Percentiles rank a stretch among this genome's conserved stretches.
These are phyloP conservation scores for Campoplex nolae DNA, from an alignment of 2,888 invertebrate species.

Conservation along the genomic window DNA sequence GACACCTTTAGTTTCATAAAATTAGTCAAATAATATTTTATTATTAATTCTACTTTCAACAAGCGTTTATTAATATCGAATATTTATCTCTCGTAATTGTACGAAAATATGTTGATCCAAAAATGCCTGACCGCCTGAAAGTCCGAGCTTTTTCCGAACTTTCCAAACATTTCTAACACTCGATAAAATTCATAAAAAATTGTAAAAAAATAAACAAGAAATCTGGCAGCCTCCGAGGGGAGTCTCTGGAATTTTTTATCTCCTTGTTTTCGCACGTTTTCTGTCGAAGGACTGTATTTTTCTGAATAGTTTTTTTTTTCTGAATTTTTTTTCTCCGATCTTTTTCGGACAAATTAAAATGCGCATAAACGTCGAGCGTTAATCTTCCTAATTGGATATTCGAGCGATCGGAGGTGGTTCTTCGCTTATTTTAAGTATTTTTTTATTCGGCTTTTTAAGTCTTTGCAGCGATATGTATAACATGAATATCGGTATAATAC, in stretches of 20 bases:
- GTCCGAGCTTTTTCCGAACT: no score
- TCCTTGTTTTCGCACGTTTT: conserved; percentile 27
- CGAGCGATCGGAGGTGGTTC: conserved; percentile 38
- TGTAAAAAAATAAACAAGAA: background rate
- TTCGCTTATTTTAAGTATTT: conserved; percentile 54
- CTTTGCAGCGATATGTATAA: conserved; percentile 17
- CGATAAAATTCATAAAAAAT: background rate
- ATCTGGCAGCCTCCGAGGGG: conserved; percentile 9
- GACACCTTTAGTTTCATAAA: conserved; percentile 27
- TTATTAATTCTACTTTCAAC: background rate
- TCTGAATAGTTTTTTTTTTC: background rate
- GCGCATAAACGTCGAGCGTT: conserved; percentile 52
- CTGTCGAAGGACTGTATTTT: conserved; percentile 22
- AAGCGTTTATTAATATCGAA: background rate
- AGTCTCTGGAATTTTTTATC: background rate
- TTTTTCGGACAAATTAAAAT: conserved; percentile 26
- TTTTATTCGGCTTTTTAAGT: conserved; percentile 43
- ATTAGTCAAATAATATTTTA: background rate
- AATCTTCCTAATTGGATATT: conserved; percentile 57
- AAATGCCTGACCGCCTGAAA: background rate
- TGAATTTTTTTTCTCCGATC: background rate
- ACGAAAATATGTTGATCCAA: background rate
- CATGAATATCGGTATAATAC: conserved; percentile 31
- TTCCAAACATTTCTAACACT: background rate
- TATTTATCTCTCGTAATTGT: background rate